Base-by-base conservation (phyloP, 1,140 invertebrate genomes). In the Tigriopus japonicus region DNA sequence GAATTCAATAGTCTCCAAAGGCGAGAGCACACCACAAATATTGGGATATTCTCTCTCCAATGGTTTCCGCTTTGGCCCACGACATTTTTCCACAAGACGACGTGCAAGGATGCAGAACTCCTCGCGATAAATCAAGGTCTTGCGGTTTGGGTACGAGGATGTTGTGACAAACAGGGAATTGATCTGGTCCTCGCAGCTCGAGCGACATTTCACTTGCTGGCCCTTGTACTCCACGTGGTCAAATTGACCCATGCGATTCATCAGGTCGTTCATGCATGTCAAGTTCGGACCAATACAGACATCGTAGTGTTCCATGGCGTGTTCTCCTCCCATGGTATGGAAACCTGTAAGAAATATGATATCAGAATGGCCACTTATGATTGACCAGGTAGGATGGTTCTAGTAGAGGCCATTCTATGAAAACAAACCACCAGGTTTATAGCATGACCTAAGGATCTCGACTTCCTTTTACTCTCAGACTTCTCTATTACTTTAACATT, bases 161-260 rank as follows among this genome's bases (percentile, higher is more conserved):
- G 58, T 59, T 5, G 58, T 59, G 15, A 59, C 58, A 28, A 59
- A 59, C 42, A 59, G 24, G 19, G 58, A 59, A 28, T 59, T 59
- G 15, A 59, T 42, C 24, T 59, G 58, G 42, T 59, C 58, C 42
- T 59, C 58, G 28, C 58, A 59, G 42, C 17, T 52, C 14, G 58
- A 59, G n/a, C 58, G 35, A 49, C 58, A 59, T 28, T 59, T 59
- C 42, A 59, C 58, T 49, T 59, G 41, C 24, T 52, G 6, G 14
- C 58, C 58, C 14, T 59, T 45, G 58, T 59, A 59, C 5, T 59
- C 58, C 19, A 59, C 58, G 42, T 59, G 58, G 24, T 59, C 58
- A 59, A 59, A 59, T 28, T 59, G 28, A 21, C 58, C 58, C 58
- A 59, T 59, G n/a, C 58, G 28, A 24, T 59, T 59, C 19, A 59